Base-by-base conservation (phyloP, 1,140 invertebrate species). In the Alviniconcha marisindica region DNA sequence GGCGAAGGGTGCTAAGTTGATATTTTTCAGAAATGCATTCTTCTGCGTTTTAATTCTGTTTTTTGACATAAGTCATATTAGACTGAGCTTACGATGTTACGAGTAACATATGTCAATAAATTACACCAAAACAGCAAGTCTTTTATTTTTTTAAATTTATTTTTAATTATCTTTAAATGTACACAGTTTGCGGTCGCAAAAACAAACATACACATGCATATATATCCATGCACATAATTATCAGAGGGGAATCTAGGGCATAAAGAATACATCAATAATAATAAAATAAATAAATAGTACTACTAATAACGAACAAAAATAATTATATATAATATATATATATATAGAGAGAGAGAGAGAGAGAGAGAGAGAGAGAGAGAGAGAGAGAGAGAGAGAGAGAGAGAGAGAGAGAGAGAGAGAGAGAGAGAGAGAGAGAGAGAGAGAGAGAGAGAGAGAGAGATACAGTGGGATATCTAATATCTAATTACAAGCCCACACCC, bases 331-430 rank as follows among this genome's bases (percentile, higher is more conserved):
- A n/a, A n/a, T n/a, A n/a, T n/a, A n/a, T n/a, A n/a, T n/a, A n/a
- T n/a, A n/a, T n/a, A n/a, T n/a, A 24, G 60, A n/a, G 28, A 24
- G 28, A 24, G 21, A 31, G 21, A 63, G 28, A n/a, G 60, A 63
- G 28, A 31, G 28, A n/a, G 21, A 63, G 28, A 63, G 28, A n/a
- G 60, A n/a, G 21, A 63, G 60, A 63, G 60, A 63, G 60, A 63
- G 60, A 63, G 60, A 63, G 60, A 63, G 60, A 63, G 60, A 63
- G 60, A 63, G 60, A 63, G 60, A 63, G 60, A 63, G 60, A 63
- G 60, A 63, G 60, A 63, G 60, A 63, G 60, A 63, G 60, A 63
- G 60, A 63, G 60, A 63, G 60, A 63, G 60, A 63, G 60, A 63
- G 60, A 63, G 60, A 63, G 60, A 63, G 60, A 63, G 60, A 63